Evolutionary conservation across 2,113 vertebrate species (phyloP).

Genomic region (Okapia johnstoni): DNA sequence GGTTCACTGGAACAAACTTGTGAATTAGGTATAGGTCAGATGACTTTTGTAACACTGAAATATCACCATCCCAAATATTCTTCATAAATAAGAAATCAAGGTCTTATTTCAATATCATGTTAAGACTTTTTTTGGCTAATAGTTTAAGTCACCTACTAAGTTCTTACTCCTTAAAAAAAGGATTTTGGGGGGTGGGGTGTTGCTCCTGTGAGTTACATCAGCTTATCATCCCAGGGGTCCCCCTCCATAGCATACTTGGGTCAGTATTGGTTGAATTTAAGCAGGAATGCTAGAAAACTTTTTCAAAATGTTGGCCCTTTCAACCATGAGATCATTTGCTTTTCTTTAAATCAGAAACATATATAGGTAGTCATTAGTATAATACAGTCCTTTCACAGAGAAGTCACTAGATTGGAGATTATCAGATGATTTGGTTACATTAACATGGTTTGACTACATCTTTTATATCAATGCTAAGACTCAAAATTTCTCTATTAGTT

Average conservation of each 20-base stretch:
- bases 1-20: not conserved
- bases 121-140: not conserved
- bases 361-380: not conserved
- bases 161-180: not conserved
- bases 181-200: not conserved
- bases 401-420: not conserved
- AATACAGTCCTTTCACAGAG: not conserved
- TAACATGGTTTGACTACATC: not conserved
- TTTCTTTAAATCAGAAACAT: not conserved
- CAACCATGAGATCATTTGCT: not conserved
- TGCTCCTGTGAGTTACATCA: not conserved
- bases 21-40: not conserved
- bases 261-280: not conserved
- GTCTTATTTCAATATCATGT: not conserved
- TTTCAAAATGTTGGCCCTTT: not conserved
- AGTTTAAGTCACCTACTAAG: not conserved
- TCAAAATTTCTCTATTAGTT: not conserved
- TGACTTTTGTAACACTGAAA: not conserved
- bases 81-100: not conserved
- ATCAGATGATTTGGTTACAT: not conserved
- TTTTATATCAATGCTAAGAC: not conserved
- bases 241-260: not conserved
- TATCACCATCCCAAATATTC: not conserved
- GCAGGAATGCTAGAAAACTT: not conserved
- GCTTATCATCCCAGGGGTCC: too few relatives aligned